Base-by-base conservation (phyloP, 2,888 invertebrate species). In the Thera obeliscata region DNA sequence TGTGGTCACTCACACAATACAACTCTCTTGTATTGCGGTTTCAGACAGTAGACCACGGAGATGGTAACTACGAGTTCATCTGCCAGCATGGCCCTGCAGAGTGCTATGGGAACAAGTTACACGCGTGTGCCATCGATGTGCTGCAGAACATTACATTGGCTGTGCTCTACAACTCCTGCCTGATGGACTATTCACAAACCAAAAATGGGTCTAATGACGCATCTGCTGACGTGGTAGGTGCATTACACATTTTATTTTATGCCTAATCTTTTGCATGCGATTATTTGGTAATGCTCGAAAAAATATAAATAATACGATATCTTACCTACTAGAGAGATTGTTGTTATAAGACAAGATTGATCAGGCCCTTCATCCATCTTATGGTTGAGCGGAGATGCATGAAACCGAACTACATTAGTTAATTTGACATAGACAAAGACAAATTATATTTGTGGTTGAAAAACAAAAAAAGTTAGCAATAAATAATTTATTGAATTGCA, bases 61-160 rank as follows among this genome's bases (percentile, higher is more conserved):
- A 74, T 2, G 78, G 79, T 1, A 67, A 67, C 0, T 79, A 81
- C 62, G 65, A 59, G 67, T 97, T 97, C 82, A 89, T 88, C 33
- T 97, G 97, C 81, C 97, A 97, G 81, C 97, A 97, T 85, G 96
- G 96, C 0, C 82, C 85, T 2, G 78, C 88, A 0, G 97, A 97
- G 86, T 97, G 97, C 81, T 94, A 95, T 75, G 97, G 96, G 0
- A 97, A 98, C 85, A 97, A 95, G 77, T 94, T 97, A 66, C 97
- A 98, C 83, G 96, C 97, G 0, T 97, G 97, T 84, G 95, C 95
- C 0, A 94, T 96, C 57, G 94, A 96, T 74, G 79, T 92, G n/a
- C 86, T 97, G 9, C 83, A 88, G 57, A 94, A 96, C 81, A 87
- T 89, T n/a, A 88, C 94, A 2, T 78, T 88, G 50, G 94, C 95